Conservation (phyloP, 2,888 invertebrate species). For the Calliscelio sp. region DNA sequence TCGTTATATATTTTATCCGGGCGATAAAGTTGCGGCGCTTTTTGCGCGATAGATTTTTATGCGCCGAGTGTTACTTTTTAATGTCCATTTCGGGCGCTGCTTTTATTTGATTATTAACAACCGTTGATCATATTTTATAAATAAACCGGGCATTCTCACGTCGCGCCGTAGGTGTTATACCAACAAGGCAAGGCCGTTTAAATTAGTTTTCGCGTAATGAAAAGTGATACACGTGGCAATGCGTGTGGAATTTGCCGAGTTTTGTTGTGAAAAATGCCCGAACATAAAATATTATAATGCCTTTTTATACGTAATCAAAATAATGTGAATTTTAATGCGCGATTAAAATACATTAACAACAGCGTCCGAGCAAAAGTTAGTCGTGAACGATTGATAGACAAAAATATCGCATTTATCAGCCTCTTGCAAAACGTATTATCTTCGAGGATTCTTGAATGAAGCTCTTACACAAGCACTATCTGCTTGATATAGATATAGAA, state of each 20-base stretch:
- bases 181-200: conserved; percentile 36
- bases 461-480: too few relatives aligned
- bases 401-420: conserved; percentile 46
- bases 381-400: conserved; percentile 15
- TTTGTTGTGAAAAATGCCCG: conserved; percentile 29
- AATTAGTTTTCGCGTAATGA: conserved; percentile 50
- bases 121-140: not conserved
- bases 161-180: conserved; percentile 23
- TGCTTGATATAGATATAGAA: too few relatives aligned
- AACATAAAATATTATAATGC: not conserved
- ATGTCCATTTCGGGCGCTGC: too few relatives aligned
- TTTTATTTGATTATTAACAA: too few relatives aligned
- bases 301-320: conserved; percentile 34
- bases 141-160: too few relatives aligned
- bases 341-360: conserved; percentile 46
- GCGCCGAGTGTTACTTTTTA: too few relatives aligned
- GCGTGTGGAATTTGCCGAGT: conserved; percentile 23
- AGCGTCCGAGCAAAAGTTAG: conserved; percentile 11
- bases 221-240: conserved; percentile 45
- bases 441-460: conserved; percentile 39
- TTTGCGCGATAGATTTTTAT: too few relatives aligned
- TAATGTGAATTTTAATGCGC: conserved; percentile 41
- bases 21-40: too few relatives aligned
- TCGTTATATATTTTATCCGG: too few relatives aligned
- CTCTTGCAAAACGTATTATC: conserved; percentile 44